phyloP scores from a whole-genome alignment of 2,888 invertebrate genomes.

The Malthinus flaveolus region DNA sequence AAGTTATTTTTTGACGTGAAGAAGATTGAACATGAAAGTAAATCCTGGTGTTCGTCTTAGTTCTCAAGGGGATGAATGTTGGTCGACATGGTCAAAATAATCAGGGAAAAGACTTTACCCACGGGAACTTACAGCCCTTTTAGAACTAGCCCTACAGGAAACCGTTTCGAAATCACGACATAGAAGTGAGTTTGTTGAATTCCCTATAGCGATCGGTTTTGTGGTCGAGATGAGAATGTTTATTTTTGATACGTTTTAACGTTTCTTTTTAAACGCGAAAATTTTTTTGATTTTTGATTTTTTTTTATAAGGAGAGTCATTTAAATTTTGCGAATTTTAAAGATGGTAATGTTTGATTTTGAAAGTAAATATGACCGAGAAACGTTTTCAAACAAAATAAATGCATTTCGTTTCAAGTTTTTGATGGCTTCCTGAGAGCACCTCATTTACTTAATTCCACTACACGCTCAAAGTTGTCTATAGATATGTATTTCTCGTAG shows the following conservation, averaged over 20 bases:
- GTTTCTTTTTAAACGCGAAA: neutral
- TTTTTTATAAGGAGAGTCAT: too few relatives aligned
- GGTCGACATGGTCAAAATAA: constrained; percentile 36
- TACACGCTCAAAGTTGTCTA: constrained; percentile 16
- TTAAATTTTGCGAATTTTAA: too few relatives aligned
- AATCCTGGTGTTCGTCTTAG: constrained; percentile 31
- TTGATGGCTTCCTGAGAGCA: neutral
- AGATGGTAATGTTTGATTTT: too few relatives aligned
- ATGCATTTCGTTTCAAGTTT: too few relatives aligned
- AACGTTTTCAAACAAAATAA: too few relatives aligned
- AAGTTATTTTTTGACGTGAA: constrained; percentile 16
- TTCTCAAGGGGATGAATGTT: constrained; percentile 28
- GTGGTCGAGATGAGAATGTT: constrained; percentile 14
- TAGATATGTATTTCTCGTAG: too few relatives aligned
- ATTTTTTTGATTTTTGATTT: too few relatives aligned
- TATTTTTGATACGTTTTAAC: neutral
- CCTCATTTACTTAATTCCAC: constrained; percentile 20
- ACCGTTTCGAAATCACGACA: constrained; percentile 22
- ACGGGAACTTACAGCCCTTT: constrained; percentile 32
- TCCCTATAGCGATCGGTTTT: constrained; percentile 18
- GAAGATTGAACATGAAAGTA: constrained; percentile 18
- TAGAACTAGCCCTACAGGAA: constrained; percentile 28
- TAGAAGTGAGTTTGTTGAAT: constrained; percentile 13
- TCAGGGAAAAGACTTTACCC: constrained; percentile 35
- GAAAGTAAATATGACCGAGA: too few relatives aligned